Evolutionary conservation across 2,888 invertebrate genomes (phyloP).

Genomic region (Tinea pellionella): DNA sequence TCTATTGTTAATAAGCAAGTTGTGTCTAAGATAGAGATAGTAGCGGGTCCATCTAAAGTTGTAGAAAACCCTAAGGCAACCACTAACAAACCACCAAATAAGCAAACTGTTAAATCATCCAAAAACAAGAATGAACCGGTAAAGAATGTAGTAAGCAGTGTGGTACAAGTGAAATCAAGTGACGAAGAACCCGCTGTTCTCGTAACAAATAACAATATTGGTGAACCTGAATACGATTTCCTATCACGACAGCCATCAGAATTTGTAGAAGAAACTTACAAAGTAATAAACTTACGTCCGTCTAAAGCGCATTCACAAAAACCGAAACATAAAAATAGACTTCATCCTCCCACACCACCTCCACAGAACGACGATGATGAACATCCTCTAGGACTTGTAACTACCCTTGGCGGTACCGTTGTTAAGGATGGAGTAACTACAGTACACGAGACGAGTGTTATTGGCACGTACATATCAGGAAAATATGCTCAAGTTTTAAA

Average conservation of each 20-base stretch:
- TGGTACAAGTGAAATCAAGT: conserved; percentile 64
- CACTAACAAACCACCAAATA: conserved; percentile 34
- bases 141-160: conserved; percentile 52
- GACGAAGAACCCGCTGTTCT: conserved; percentile 71
- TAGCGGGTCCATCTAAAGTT: conserved; percentile 62
- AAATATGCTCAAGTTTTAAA: conserved; percentile 90
- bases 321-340: conserved; percentile 55
- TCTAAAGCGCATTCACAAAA: conserved; percentile 65
- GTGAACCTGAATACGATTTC: conserved; percentile 86
- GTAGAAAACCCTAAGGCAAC: conserved; percentile 46
- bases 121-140: conserved; percentile 33
- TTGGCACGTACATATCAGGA: conserved; percentile 87
- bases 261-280: conserved; percentile 86
- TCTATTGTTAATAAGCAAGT: conserved; percentile 61
- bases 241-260: conserved; percentile 87
- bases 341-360: conserved; percentile 48
- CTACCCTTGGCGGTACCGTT: conserved; percentile 85
- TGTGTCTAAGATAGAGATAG: conserved; percentile 67
- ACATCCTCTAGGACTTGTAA: conserved; percentile 84
- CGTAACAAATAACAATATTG: conserved; percentile 77
- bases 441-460: conserved; percentile 89
- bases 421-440: conserved; percentile 86
- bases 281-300: conserved; percentile 83
- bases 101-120: conserved; percentile 32
- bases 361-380: conserved; percentile 67